Evolutionary conservation across 2,797 vertebrate genomes (phyloP).

Genomic region (Nannoperca obscura): DNA sequence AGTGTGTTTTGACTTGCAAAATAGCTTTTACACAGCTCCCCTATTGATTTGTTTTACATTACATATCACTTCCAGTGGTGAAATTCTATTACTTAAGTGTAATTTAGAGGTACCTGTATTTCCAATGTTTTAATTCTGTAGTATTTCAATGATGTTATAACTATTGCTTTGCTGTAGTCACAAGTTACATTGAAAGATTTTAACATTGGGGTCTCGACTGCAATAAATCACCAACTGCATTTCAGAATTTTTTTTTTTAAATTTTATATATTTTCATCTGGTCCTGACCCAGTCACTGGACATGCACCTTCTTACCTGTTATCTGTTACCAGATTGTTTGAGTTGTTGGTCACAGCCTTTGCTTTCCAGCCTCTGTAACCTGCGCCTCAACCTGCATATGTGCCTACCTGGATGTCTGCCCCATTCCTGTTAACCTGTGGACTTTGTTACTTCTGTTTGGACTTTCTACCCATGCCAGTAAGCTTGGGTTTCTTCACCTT

Average conservation of each 20-base stretch:
- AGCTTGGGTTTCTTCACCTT: too few relatives aligned
- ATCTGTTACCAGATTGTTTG: neutral
- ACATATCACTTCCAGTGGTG: neutral
- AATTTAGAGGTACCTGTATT: neutral
- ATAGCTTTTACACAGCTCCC: neutral
- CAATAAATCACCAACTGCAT: neutral
- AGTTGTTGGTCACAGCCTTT: neutral
- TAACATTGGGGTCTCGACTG: too few relatives aligned
- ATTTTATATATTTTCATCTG: too few relatives aligned
- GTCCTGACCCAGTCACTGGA: neutral
- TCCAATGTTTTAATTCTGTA: neutral
- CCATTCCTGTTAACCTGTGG: too few relatives aligned
- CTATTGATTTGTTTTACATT: neutral
- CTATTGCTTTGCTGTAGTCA: neutral
- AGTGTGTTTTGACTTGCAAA: slow-evolving; percentile 8
- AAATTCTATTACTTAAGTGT: neutral
- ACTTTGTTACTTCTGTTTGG: too few relatives aligned
- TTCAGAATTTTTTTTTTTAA: too few relatives aligned
- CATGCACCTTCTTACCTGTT: neutral
- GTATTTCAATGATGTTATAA: neutral
- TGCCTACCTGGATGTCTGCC: too few relatives aligned
- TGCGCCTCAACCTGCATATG: neutral
- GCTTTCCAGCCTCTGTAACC: neutral
- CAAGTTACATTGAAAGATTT: neutral
- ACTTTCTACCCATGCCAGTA: too few relatives aligned